Conservation (phyloP, 1,140 invertebrate species). For the Magallana angulata region DNA sequence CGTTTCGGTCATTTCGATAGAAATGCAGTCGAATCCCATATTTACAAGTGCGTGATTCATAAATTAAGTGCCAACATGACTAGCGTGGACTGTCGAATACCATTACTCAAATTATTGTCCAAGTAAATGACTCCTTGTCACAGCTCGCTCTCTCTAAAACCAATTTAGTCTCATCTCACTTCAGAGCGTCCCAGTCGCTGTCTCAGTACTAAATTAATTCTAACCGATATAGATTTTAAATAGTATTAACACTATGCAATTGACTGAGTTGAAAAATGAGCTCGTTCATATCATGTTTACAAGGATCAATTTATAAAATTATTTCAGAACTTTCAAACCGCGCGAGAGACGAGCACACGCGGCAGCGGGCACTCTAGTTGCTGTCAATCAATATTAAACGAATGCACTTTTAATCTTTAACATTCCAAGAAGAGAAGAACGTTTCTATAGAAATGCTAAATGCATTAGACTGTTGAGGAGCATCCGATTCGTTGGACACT, state of each 20-base stretch:
- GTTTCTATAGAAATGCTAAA: constrained; percentile 34
- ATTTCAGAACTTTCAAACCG: not conserved
- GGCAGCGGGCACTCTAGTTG: not conserved
- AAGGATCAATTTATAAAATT: constrained; percentile 29
- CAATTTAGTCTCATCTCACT: not conserved
- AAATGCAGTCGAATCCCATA: constrained; percentile 37
- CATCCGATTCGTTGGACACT: constrained; percentile 15
- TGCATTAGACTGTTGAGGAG: constrained; percentile 3
- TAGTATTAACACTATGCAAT: not conserved
- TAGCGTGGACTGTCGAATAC: constrained; percentile 29
- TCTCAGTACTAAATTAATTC: not conserved
- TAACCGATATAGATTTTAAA: not conserved
- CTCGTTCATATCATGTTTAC: not conserved
- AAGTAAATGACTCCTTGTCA: constrained; percentile 10
- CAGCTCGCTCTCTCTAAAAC: not conserved
- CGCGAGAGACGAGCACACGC: not conserved
- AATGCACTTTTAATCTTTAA: constrained; percentile 17
- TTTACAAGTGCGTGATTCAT: constrained; percentile 40
- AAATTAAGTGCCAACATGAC: constrained; percentile 15
- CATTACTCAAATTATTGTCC: constrained; percentile 31
- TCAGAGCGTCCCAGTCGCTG: not conserved
- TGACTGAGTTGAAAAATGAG: not conserved
- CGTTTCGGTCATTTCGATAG: not conserved
- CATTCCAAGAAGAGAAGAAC: constrained; percentile 17
- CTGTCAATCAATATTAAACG: constrained; percentile 15